These are phyloP conservation scores for Piscicola geometra DNA, from an alignment of 2,888 invertebrate genomes.

Conservation along the genomic window DNA sequence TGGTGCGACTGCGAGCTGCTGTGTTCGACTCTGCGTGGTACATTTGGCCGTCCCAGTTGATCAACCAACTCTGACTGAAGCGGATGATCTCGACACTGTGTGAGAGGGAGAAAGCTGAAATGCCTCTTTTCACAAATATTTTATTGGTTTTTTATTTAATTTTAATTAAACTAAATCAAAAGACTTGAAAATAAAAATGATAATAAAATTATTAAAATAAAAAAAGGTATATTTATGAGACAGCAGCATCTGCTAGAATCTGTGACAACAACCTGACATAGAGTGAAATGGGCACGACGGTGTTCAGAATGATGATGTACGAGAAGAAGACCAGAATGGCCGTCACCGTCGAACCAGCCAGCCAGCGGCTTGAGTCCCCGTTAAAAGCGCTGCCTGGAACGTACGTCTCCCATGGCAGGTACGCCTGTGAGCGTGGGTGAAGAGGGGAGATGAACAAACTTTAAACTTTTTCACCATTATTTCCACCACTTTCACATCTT, in stretches of 20 bases:
- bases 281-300: constrained; percentile 44
- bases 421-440: constrained; percentile 50
- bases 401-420: constrained; percentile 88
- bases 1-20: constrained; percentile 84
- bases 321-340: constrained; percentile 96
- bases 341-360: constrained; percentile 67
- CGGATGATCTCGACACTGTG: constrained; percentile 79
- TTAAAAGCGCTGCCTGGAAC: constrained; percentile 63
- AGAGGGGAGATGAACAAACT: neutral
- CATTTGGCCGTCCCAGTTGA: constrained; percentile 99
- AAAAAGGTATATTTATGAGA: neutral
- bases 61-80: constrained; percentile 93
- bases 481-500: no score
- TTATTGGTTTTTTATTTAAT: neutral
- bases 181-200: neutral
- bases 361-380: neutral
- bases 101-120: no score
- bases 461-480: no score
- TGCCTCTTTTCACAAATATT: neutral
- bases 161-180: neutral
- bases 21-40: constrained; percentile 80
- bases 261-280: constrained; percentile 44
- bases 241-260: no score
- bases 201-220: neutral
- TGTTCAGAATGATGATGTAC: constrained; percentile 93